Percentiles rank a stretch among this genome's conserved stretches.
Conservation (phyloP, 2,888 invertebrate genomes). For the Amaurobius ferox region DNA sequence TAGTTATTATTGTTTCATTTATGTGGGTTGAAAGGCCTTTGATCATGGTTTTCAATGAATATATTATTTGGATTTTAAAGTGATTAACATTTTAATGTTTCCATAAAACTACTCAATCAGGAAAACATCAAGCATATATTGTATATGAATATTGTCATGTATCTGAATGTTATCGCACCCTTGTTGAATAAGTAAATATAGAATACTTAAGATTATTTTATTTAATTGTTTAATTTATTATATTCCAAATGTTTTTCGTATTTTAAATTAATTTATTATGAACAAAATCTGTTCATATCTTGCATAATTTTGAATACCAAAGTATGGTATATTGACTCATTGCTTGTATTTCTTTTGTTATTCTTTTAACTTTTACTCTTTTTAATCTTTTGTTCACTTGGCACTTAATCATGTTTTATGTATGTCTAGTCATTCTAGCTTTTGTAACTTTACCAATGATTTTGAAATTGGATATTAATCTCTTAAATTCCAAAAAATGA, state of each 20-base stretch:
- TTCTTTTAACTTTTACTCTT: not conserved
- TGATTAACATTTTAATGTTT: not conserved
- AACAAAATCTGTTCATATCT: not conserved
- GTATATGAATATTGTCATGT: not conserved
- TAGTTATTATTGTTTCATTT: slow-evolving; percentile 6
- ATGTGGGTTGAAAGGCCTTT: not conserved
- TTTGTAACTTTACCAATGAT: not conserved
- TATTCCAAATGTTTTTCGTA: slow-evolving; percentile 1
- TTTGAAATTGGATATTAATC: too few species aligned
- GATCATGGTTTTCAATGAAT: not conserved
- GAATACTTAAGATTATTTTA: slow-evolving; percentile 13
- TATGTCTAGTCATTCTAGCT: slow-evolving; percentile 8
- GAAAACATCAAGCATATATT: not conserved
- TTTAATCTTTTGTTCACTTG: not conserved
- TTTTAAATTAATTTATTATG: not conserved
- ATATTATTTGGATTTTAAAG: not conserved
- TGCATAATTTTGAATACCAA: not conserved
- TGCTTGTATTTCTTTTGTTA: not conserved
- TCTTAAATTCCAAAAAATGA: too few species aligned
- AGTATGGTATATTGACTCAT: slow-evolving; percentile 3
- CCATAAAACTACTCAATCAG: not conserved
- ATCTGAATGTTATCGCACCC: not conserved
- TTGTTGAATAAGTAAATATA: not conserved
- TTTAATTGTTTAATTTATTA: slow-evolving; percentile 11
- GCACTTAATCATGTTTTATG: not conserved